Percentiles rank a stretch among this genome's conserved stretches.
These are phyloP conservation scores for Toxotes jaculatrix DNA, from an alignment of 2,113 vertebrate genomes.

Conservation along the genomic window DNA sequence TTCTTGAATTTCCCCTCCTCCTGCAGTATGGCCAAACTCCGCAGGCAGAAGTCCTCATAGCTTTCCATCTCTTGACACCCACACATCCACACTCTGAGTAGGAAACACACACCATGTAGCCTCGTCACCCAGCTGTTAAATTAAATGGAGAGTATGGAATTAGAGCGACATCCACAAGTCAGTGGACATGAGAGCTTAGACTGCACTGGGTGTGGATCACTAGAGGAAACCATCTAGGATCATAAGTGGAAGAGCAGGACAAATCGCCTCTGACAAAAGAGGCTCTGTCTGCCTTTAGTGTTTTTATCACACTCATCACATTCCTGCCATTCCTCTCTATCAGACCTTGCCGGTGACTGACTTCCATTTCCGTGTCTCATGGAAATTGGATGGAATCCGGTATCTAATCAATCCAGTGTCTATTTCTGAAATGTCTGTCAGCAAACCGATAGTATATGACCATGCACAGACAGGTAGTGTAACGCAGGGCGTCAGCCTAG, in stretches of 20 bases:
- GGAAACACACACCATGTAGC: conserved; percentile 67
- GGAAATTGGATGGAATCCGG: background rate
- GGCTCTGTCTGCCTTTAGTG: conserved; percentile 46
- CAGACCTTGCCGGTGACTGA: conserved; percentile 34
- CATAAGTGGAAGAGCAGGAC: conserved; percentile 44
- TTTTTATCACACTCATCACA: conserved; percentile 74
- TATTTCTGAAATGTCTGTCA: conserved; percentile 54
- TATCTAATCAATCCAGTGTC: conserved; percentile 53
- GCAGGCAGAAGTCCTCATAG: conserved; percentile 90
- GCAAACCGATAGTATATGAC: conserved; percentile 23
- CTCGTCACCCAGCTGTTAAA: conserved; percentile 43
- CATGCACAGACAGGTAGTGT: conserved; percentile 15
- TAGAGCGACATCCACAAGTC: conserved; percentile 6
- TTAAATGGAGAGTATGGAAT: conserved; percentile 10
- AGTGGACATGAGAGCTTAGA: background rate
- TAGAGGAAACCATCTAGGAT: conserved; percentile 11
- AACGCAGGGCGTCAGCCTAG: conserved; percentile 23
- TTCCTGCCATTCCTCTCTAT: conserved; percentile 72
- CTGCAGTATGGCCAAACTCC: conserved; percentile 85
- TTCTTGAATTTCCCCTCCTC: conserved; percentile 67
- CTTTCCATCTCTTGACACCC: conserved; percentile 86
- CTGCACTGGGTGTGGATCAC: conserved; percentile 34
- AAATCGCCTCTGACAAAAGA: conserved; percentile 60
- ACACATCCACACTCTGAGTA: conserved; percentile 54
- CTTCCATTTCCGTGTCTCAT: conserved; percentile 41